Conservation (phyloP, 1,140 invertebrate species). For the Pseudomyrmex dendroicus region DNA sequence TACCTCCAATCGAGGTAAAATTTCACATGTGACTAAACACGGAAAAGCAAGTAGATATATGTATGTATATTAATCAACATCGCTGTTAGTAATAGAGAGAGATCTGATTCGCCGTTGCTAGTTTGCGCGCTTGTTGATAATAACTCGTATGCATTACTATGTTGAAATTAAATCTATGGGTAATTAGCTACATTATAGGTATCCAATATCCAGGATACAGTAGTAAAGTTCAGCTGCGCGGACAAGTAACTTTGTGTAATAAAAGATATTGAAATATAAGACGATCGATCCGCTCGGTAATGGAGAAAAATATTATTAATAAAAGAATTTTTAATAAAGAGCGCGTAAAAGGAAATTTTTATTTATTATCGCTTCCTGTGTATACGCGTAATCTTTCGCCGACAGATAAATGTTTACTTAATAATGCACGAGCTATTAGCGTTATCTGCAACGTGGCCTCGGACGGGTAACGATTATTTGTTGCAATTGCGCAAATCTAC, state of each 20-base stretch:
- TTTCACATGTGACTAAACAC: slow-evolving; percentile 1
- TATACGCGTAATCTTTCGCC: not conserved
- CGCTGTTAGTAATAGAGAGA: slow-evolving; percentile 13
- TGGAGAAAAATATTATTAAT: too few relatives aligned
- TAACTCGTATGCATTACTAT: slow-evolving; percentile 35
- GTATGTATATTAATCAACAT: slow-evolving; percentile 19
- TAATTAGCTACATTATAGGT: slow-evolving; percentile 40
- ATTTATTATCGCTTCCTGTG: not conserved
- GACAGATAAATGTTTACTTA: slow-evolving; percentile 26
- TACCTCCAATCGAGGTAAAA: not conserved
- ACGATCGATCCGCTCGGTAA: not conserved
- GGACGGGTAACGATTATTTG: slow-evolving; percentile 57
- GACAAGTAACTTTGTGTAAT: not conserved
- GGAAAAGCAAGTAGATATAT: not conserved
- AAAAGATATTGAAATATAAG: not conserved
- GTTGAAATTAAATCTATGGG: slow-evolving; percentile 48
- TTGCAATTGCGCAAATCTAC: slow-evolving; percentile 56
- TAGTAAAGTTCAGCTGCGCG: not conserved
- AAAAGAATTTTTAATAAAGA: not conserved
- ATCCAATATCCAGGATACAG: not conserved
- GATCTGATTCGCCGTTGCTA: not conserved
- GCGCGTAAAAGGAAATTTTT: not conserved
- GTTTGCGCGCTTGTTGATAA: not conserved
- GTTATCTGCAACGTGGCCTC: slow-evolving; percentile 22
- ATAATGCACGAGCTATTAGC: slow-evolving; percentile 33